Base-by-base conservation (phyloP, 2,113 vertebrate species). In the Pipra filicauda region DNA sequence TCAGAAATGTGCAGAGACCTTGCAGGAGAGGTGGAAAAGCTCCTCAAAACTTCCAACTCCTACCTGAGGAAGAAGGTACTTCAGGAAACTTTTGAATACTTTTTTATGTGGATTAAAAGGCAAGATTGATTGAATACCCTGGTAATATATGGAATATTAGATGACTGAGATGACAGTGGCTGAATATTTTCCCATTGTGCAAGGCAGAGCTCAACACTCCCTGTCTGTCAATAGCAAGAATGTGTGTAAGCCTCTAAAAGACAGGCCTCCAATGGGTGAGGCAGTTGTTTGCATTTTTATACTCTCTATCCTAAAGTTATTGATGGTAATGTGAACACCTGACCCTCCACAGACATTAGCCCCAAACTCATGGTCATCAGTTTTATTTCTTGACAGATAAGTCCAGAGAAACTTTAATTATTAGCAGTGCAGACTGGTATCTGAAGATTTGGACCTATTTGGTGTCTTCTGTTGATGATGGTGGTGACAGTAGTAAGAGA, bases 1-100 rank as follows among this genome's bases (percentile, higher is more conserved):
- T 99, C 99, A 76, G 99, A 99, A 98, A 99, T 99, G 99, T 99
- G 99, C 96, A 99, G 99, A 97, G 99, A 99, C 95, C 97, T 99
- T 91, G 99, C 99, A 82, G 99, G 99, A 91, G 99, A 99, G 83
- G 99, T 99, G 83, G 99, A 99, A 98, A 99, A 99, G 97, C 99
- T 99, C 89, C 98, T 99, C 85, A 99, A 99, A 98, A 99, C 99
- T 33, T 99, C 99, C 61, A 99, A 99, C 97, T 99, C 99, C 81
- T 99, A 99, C 93, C 98, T 99, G 96, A 99, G 99, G 96, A 99
- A 99, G 99, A 99, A 99, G 98, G 99, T 99, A 98, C 94, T 49
- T 90, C 52, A 83, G 64, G 46, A 31, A 89, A 78, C 37, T 76
- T 57, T 58, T 46, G 21, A 90, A 59, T 82, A 54, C 27, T 91